Evolutionary conservation across 2,888 invertebrate species (phyloP), one percentile per base, ranked within the genome.

Genomic region (Argyresthia albistria): DNA sequence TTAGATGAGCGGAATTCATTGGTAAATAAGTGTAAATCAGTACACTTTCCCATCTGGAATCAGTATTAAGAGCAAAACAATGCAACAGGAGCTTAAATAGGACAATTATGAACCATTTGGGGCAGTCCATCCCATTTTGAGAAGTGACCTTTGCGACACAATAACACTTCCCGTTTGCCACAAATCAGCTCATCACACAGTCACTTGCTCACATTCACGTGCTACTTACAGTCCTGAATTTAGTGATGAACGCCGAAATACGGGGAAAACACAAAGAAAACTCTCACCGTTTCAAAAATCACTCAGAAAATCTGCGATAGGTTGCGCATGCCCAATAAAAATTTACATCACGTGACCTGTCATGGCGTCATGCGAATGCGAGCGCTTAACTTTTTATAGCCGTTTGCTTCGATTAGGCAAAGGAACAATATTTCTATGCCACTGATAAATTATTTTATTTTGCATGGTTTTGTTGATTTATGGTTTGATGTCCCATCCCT

Each of bases 341-440:
- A 86, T 86, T 87, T 86, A 86, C 82, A 79, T 87, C 86, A 87
- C 86, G 86, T 87, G 86, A 87, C 76, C 86, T 86, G 84, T 87
- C 86, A 87, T 86, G 86, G 86, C 86, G 48, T 48, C 48, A 48
- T 37, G 37, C 12, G 9, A 48, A 37, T 15, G 46, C 16, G 46
- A 25, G 25, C 25, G 6, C 25, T n/a, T n/a, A n/a, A 46, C 16
- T 16, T 36, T 48, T 48, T 37, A 37, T 37, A n/a, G n/a, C n/a
- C n/a, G n/a, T 48, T 37, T 14, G 10, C 7, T 47, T 47, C 14
- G 36, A 14, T 12, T 10, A 37, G 36, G 48, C 48, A 12, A 14
- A 9, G 48, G 36, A 48, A 36, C 15, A 15, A 25, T 14, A 14
- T 8, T 12, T 39, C 8, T 39, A 39, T 39, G n/a, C 39, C 9